Evolutionary conservation across 2,113 vertebrate genomes (phyloP).

Genomic region (Gobiocypris rarus): DNA sequence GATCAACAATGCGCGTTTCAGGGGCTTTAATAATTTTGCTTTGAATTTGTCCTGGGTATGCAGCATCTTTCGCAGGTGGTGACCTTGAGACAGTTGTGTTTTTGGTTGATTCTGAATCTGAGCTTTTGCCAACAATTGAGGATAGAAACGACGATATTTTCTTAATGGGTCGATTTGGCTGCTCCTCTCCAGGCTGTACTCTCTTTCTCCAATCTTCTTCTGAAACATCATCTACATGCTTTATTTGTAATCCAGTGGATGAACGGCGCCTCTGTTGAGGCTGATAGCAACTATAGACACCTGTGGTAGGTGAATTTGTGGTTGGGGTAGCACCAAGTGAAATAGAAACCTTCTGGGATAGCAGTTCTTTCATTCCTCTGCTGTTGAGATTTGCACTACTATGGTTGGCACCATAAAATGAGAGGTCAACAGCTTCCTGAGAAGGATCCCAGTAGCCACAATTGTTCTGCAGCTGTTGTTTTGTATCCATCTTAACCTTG

Average conservation of each 20-base stretch:
- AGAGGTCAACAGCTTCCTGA: constrained; percentile 82
- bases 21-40: constrained; percentile 43
- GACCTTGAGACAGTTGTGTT: constrained; percentile 53
- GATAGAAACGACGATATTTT: constrained; percentile 84
- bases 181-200: constrained; percentile 74
- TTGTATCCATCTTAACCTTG: constrained; percentile 84
- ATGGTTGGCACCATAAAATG: constrained; percentile 61
- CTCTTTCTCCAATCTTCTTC: constrained; percentile 77
- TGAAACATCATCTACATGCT: constrained; percentile 73
- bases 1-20: constrained; percentile 49
- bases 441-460: constrained; percentile 69
- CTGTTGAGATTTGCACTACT: constrained; percentile 66
- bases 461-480: constrained; percentile 66
- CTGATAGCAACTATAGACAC: constrained; percentile 75
- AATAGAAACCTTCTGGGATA: constrained; percentile 75
- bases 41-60: constrained; percentile 43
- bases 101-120: constrained; percentile 71
- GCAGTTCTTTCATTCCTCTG: constrained; percentile 68
- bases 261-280: constrained; percentile 67
- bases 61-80: constrained; percentile 45
- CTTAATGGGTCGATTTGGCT: constrained; percentile 75
- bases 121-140: constrained; percentile 79
- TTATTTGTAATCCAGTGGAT: constrained; percentile 72
- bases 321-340: constrained; percentile 65
- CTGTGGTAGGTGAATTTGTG: constrained; percentile 63